Evolutionary conservation across 1,140 invertebrate species (phyloP), one percentile per base, ranked within the genome.

Genomic region (Bombyx mori): DNA sequence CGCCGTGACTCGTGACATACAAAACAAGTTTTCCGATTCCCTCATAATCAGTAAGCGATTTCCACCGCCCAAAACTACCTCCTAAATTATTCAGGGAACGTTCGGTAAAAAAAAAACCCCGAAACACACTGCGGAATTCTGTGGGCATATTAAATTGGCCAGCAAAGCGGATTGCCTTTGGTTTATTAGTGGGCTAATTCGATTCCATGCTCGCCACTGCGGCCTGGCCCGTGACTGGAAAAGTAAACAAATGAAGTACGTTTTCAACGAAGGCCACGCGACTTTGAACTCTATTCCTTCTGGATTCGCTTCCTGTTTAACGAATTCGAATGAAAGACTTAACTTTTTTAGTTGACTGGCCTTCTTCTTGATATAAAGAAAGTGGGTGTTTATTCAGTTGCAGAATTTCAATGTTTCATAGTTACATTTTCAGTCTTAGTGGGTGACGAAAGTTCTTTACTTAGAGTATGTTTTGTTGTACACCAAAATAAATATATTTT

Each of bases 131-230:
- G 26, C 26, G 26, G 50, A 35, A 35, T 35, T 35, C 42, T 53
- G 58, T 50, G 68, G 66, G 65, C 64, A 71, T 72, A 72, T 75
- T 75, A 75, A 77, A 74, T 74, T 72, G 74, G 65, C 62, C 68
- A 62, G 67, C 62, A 71, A 75, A 77, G 63, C 65, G 75, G 66
- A 79, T 76, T 78, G 69, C 73, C 66, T 74, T 78, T 82, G 79
- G 67, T 78, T 78, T 79, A 82, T 82, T 79, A 78, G 77, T 66
- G 73, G 65, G 60, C 72, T 82, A 79, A 82, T 82, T 79, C 75
- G 77, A 82, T 82, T 82, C 72, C 67, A 73, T 66, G 75, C 66
- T 65, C 67, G 57, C 70, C 68, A 64, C 69, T 66, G 68, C 68
- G 69, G 75, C 65, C 63, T 66, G 54, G 53, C 59, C 62, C 76